Evolutionary conservation across 2,888 invertebrate genomes (phyloP), one percentile per base, ranked within the genome.

Genomic region (Leptinotarsa haldemani): DNA sequence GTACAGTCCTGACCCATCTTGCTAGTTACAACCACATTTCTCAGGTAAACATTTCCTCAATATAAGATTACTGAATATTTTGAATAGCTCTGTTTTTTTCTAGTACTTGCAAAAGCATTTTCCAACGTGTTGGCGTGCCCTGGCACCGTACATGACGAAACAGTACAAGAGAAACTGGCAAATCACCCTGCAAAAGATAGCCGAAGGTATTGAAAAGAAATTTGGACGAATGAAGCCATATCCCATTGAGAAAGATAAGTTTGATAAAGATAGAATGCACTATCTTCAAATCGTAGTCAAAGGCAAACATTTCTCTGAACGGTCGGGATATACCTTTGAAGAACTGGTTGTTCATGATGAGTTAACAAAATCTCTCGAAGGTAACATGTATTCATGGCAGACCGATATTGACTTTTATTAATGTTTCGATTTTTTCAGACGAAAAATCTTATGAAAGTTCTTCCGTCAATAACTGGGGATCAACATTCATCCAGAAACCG

Each of bases 1-100:
- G 94, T 64, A 94, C 94, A 68, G 94, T 95, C 79, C 89, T 95
- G 86, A 92, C 92, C 78, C 95, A 95, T 86, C 90, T 95, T 84
- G 92, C 93, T 22, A 94, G 94, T 85, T 93, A 92, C 86, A 92
- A 93, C 86, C 95, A 96, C 85, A 83, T 87, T 56, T 83, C 83
- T 52, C 85, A 84, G 80, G 87, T 87, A 80, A 80, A 16, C 47
- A 48, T 65, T 50, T 73, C 66, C 47, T 53, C 30, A 64, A 25
- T 65, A 30, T 48, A 3, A 63, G 30, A 13, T 46, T 4, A 9
- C 5, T 25, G 20, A 30, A 53, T 13, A 48, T 63, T 50, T 64
- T 30, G 9, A 65, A 40, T 30, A 61, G 53, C 16, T 2, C 16
- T 73, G 90, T 93, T n/a, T 88, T 93, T 16, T 89, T 90, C 82